A percentile compares a stretch with the other conserved stretches of the same genome.
Conservation (phyloP, 2,888 invertebrate genomes). For the Hydrotaea cyrtoneurina region DNA sequence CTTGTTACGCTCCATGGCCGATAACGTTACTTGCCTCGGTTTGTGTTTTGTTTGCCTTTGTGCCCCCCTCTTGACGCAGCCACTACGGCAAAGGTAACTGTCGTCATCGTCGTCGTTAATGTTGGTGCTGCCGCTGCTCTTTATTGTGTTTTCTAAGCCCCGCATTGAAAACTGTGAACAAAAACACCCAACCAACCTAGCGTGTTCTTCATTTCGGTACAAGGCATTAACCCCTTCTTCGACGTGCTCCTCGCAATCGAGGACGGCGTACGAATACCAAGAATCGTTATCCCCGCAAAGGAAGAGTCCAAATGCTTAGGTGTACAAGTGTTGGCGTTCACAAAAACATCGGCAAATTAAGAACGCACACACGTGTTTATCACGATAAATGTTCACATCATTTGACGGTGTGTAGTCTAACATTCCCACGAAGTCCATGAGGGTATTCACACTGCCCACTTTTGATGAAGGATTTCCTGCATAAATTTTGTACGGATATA, state of each 20-base stretch:
- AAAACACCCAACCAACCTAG: neutral
- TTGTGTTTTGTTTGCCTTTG: constrained; percentile 19
- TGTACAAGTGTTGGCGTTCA: constrained; percentile 40
- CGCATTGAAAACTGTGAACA: constrained; percentile 9
- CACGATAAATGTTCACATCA: constrained; percentile 59
- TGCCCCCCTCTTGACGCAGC: neutral
- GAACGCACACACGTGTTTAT: constrained; percentile 64
- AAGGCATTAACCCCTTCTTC: constrained; percentile 62
- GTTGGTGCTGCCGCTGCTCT: constrained; percentile 12
- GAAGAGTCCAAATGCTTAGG: neutral
- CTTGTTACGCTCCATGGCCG: constrained; percentile 68
- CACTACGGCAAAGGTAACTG: constrained; percentile 1
- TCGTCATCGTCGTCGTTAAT: neutral
- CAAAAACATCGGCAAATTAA: constrained; percentile 60
- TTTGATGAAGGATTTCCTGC: constrained; percentile 16
- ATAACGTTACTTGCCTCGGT: constrained; percentile 55
- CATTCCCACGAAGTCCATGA: neutral
- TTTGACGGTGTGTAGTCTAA: constrained; percentile 18
- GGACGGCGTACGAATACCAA: neutral
- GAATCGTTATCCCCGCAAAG: neutral
- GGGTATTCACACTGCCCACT: neutral
- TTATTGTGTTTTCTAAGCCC: constrained; percentile 7
- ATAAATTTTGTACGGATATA: neutral
- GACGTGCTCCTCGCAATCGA: neutral
- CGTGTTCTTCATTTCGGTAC: neutral